A percentile compares a stretch with the other conserved stretches of the same genome.
These are phyloP conservation scores for Hycleus phaleratus DNA, from an alignment of 1,140 invertebrate genomes.

Conservation along the genomic window DNA sequence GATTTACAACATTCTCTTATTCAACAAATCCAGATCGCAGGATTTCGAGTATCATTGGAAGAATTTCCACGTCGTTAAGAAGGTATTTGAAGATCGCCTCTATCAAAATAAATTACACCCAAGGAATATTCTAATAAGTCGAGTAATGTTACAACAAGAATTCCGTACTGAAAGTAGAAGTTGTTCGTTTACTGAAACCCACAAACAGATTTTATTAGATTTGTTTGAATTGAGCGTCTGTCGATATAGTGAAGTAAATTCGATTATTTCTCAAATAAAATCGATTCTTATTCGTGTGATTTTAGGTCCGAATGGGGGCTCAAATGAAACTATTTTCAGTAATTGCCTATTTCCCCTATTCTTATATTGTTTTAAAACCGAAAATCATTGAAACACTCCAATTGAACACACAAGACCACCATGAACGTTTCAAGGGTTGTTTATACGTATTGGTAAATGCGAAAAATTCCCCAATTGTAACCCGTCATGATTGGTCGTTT, in stretches of 20 bases:
- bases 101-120: slow-evolving; percentile 54
- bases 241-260: slow-evolving; percentile 57
- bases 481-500: slow-evolving; percentile 68
- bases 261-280: slow-evolving; percentile 7
- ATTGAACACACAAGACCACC: slow-evolving; percentile 50
- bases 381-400: slow-evolving; percentile 52
- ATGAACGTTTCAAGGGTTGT: slow-evolving; percentile 73
- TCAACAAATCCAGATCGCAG: slow-evolving; percentile 47
- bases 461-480: slow-evolving; percentile 53
- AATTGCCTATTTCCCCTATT: slow-evolving; percentile 51
- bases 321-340: slow-evolving; percentile 51
- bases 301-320: slow-evolving; percentile 53
- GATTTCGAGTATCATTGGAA: slow-evolving; percentile 51
- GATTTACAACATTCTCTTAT: slow-evolving; percentile 55
- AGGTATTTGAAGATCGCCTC: slow-evolving; percentile 53
- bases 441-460: slow-evolving; percentile 68
- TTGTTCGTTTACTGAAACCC: slow-evolving; percentile 47
- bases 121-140: slow-evolving; percentile 55
- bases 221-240: slow-evolving; percentile 59
- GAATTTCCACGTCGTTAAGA: slow-evolving; percentile 52
- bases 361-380: slow-evolving; percentile 51
- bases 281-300: slow-evolving; percentile 19
- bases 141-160: slow-evolving; percentile 60
- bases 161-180: slow-evolving; percentile 44
- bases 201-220: slow-evolving; percentile 53